These are phyloP conservation scores for Mechanitis messenoides DNA, from an alignment of 2,888 invertebrate genomes.

Conservation along the genomic window DNA sequence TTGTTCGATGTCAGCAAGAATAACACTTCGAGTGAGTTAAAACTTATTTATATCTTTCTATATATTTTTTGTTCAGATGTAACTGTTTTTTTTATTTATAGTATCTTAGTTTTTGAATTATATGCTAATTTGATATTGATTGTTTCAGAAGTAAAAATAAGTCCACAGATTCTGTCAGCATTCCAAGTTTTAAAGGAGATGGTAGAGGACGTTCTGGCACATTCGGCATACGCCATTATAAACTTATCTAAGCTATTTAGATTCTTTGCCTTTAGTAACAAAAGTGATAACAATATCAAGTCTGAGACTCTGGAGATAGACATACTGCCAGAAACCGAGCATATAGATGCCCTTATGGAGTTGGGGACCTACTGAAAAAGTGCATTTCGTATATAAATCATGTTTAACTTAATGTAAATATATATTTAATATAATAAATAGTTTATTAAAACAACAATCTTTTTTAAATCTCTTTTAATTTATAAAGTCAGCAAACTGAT, in stretches of 20 bases:
- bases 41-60: too few relatives aligned
- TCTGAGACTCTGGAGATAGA: constrained; percentile 61
- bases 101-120: too few relatives aligned
- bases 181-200: constrained; percentile 80
- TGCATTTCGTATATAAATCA: constrained; percentile 22
- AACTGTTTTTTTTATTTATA: too few relatives aligned
- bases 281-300: constrained; percentile 44
- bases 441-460: constrained; percentile 1
- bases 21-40: constrained; percentile 76
- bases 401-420: constrained; percentile 15
- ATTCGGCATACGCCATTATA: constrained; percentile 82
- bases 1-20: constrained; percentile 84
- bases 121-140: constrained; percentile 10
- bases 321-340: constrained; percentile 66
- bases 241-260: constrained; percentile 77
- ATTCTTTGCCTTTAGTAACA: constrained; percentile 60
- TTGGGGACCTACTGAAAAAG: constrained; percentile 52
- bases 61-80: too few relatives aligned
- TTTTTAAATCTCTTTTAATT: constrained; percentile 2
- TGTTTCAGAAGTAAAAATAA: constrained; percentile 71
- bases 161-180: constrained; percentile 71
- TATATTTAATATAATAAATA: constrained; percentile 7
- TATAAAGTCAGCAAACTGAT: constrained; percentile 3
- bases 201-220: constrained; percentile 80
- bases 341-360: constrained; percentile 67